Evolutionary conservation across 2,113 vertebrate species (phyloP).

Genomic region (Salvelinus alpinus): DNA sequence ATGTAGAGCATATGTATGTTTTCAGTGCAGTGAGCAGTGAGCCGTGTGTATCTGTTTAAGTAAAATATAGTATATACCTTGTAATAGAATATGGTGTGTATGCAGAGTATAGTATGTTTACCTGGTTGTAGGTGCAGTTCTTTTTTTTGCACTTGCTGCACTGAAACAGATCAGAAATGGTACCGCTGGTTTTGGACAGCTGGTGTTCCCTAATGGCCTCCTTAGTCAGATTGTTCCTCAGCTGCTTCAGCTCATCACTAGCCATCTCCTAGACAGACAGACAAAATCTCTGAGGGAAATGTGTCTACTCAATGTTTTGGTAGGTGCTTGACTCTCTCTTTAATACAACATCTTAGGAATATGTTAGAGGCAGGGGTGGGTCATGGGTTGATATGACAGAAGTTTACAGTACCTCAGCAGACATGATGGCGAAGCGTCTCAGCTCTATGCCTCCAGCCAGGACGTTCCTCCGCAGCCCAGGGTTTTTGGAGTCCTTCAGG

Average conservation of each 20-base stretch:
- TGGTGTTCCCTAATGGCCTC: conserved; percentile 98
- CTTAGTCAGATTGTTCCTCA: conserved; percentile 90
- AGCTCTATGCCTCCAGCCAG: conserved; percentile 83
- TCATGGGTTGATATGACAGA: background rate
- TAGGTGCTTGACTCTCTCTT: too few relatives aligned
- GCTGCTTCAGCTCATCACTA: conserved; percentile 91
- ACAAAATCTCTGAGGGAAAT: too few relatives aligned
- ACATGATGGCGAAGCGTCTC: conserved; percentile 88
- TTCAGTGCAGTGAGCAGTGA: background rate
- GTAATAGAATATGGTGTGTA: conserved; percentile 56
- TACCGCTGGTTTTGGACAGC: conserved; percentile 96
- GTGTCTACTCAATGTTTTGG: too few relatives aligned
- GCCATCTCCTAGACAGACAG: conserved; percentile 87
- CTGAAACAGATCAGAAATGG: conserved; percentile 90
- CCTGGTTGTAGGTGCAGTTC: conserved; percentile 90
- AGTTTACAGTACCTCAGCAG: conserved; percentile 80
- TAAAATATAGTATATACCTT: conserved; percentile 27
- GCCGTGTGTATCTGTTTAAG: background rate
- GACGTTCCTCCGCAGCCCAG: conserved; percentile 85
- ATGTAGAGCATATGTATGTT: background rate
- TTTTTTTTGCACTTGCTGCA: conserved; percentile 95
- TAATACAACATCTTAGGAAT: too few relatives aligned
- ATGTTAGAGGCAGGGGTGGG: background rate
- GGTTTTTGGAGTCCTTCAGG: conserved; percentile 97
- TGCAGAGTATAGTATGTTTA: conserved; percentile 14